phyloP scores from a whole-genome alignment of 2,113 vertebrate genomes.

The Columbina picui region DNA sequence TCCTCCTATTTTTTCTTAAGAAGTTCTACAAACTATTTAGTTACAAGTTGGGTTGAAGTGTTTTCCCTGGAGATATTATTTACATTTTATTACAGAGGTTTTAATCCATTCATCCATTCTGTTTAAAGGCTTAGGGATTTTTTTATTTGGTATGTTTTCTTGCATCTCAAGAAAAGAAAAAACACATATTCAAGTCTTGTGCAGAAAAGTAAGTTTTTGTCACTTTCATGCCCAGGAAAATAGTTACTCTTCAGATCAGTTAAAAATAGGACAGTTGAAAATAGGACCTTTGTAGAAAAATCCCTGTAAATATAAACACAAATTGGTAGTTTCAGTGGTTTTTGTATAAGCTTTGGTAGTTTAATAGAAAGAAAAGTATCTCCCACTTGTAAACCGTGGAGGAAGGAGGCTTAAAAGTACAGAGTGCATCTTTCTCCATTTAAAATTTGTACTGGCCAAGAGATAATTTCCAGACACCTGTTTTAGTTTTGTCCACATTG shows the following conservation, averaged over 20 bases:
- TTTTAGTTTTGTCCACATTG: not conserved
- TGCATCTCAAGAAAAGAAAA: not conserved
- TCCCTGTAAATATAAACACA: not conserved
- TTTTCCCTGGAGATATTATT: not conserved
- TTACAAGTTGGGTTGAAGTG: not conserved
- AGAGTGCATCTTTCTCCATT: not conserved
- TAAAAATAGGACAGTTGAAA: not conserved
- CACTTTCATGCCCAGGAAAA: not conserved
- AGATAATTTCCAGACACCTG: accelerated
- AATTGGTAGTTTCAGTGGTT: not conserved
- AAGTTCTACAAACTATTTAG: not conserved
- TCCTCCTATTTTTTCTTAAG: not conserved
- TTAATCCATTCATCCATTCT: not conserved
- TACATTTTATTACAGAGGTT: not conserved
- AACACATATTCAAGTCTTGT: not conserved
- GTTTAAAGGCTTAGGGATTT: not conserved
- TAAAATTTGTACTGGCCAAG: not conserved
- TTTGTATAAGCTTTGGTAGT: not conserved
- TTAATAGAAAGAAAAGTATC: not conserved
- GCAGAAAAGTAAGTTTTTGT: not conserved
- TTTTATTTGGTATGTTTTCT: not conserved
- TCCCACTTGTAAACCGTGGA: not conserved
- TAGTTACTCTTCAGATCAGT: not conserved
- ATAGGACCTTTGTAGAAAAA: not conserved
- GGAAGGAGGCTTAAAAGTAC: not conserved